These are phyloP conservation scores for Latrodectus geometricus DNA, from an alignment of 1,140 invertebrate genomes.

Conservation along the genomic window DNA sequence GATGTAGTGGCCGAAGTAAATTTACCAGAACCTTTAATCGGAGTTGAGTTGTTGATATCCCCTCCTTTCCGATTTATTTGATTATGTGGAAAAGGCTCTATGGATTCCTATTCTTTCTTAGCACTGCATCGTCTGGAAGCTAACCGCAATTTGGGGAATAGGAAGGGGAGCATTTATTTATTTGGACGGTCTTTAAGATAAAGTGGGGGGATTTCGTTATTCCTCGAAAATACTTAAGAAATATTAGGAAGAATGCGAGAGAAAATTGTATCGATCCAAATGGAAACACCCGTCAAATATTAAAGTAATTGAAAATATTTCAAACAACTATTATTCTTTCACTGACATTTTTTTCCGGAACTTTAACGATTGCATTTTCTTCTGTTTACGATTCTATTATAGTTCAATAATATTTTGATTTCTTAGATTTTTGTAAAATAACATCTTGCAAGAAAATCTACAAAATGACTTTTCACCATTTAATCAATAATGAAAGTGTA, in stretches of 20 bases:
- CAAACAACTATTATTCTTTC: too few relatives aligned
- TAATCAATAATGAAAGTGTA: too few relatives aligned
- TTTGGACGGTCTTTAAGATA: slow-evolving; percentile 1
- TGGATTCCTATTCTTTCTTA: neutral
- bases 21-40: slow-evolving; percentile 61
- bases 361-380: too few relatives aligned
- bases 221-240: neutral
- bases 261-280: neutral
- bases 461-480: too few relatives aligned
- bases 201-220: neutral
- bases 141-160: slow-evolving; percentile 19
- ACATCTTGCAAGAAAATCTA: too few relatives aligned
- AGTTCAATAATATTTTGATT: too few relatives aligned
- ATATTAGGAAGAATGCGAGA: neutral
- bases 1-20: slow-evolving; percentile 48
- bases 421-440: too few relatives aligned
- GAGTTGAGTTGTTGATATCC: slow-evolving; percentile 61
- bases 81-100: slow-evolving; percentile 46
- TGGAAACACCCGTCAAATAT: too few relatives aligned
- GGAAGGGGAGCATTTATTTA: slow-evolving; percentile 11
- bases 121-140: slow-evolving; percentile 15
- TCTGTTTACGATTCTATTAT: too few relatives aligned
- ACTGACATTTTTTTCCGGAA: too few relatives aligned
- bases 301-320: too few relatives aligned
- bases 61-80: slow-evolving; percentile 55